Conservation (phyloP, 2,888 invertebrate species). For the Halictus ligatus region DNA sequence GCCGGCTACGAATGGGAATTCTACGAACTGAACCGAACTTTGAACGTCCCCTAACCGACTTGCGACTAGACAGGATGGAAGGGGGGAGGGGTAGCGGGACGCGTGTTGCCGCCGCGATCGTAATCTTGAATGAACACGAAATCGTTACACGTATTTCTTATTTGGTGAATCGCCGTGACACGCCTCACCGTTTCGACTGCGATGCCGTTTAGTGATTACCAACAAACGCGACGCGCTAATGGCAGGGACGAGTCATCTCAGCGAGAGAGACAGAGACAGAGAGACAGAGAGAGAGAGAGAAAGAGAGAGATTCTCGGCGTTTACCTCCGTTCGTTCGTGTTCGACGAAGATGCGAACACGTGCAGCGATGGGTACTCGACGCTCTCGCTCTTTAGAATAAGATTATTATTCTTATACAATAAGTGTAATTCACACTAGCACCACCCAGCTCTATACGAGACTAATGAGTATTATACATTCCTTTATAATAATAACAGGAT, state of each 20-base stretch:
- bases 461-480: background rate
- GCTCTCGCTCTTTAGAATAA: background rate
- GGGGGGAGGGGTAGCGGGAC: background rate
- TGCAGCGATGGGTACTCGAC: background rate
- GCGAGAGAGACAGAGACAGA: no score
- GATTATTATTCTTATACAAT: background rate
- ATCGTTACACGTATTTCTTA: slow-evolving; percentile 36
- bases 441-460: background rate
- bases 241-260: background rate
- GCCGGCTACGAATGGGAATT: background rate
- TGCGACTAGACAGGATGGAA: background rate
- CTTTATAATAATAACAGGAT: background rate
- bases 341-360: background rate
- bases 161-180: slow-evolving; percentile 43
- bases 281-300: background rate
- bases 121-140: slow-evolving; percentile 48
- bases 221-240: slow-evolving; percentile 38
- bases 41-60: background rate
- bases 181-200: slow-evolving; percentile 17
- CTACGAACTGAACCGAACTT: background rate
- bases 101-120: background rate
- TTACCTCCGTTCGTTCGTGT: background rate
- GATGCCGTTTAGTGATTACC: slow-evolving; percentile 48
- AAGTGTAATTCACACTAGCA: background rate
- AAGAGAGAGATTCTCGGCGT: background rate